Evolutionary conservation across 2,888 invertebrate genomes (phyloP), one percentile per base, ranked within the genome.

Genomic region (Encarsia formosa): DNA sequence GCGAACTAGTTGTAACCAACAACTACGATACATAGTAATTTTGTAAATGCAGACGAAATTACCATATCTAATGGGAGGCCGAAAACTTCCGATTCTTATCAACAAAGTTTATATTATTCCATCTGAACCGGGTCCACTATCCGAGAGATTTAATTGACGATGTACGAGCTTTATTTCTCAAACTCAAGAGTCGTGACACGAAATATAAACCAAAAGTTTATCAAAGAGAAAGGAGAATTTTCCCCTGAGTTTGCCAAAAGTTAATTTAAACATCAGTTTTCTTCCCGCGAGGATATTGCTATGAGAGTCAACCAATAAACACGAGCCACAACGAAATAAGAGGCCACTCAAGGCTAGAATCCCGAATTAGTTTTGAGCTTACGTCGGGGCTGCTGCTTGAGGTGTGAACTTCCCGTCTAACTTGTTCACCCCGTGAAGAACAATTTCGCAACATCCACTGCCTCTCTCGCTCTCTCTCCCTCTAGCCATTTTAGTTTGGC

Each of bases 361-460:
- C 63, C 60, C 63, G 65, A 65, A 66, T 66, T 66, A 67, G 66
- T 67, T 67, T 59, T 60, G 55, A 61, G 63, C 63, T 67, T 64
- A 65, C 65, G 61, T 61, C 61, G 59, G 63, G 63, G n/a, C n/a
- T n/a, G n/a, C 61, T 67, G 66, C 66, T 66, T 63, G 66, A 66
- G 66, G 67, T 66, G 67, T 65, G 66, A 68, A 68, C 64, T 67
- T 66, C 61, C 62, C 63, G 62, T 62, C 64, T 64, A 65, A 65
- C 63, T 66, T 65, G 62, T 61, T 65, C 22, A 63, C 63, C 19
- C 26, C 66, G 32, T 61, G 64, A 66, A 65, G 66, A 67, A 66
- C 67, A 67, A 67, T 67, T 68, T 65, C 63, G 64, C 65, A 66
- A 65, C 65, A 66, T 65, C 62, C 64, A 59, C 64, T 62, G 60